Conservation (phyloP, 2,888 invertebrate species). For the Drosophila nigritarsus region DNA sequence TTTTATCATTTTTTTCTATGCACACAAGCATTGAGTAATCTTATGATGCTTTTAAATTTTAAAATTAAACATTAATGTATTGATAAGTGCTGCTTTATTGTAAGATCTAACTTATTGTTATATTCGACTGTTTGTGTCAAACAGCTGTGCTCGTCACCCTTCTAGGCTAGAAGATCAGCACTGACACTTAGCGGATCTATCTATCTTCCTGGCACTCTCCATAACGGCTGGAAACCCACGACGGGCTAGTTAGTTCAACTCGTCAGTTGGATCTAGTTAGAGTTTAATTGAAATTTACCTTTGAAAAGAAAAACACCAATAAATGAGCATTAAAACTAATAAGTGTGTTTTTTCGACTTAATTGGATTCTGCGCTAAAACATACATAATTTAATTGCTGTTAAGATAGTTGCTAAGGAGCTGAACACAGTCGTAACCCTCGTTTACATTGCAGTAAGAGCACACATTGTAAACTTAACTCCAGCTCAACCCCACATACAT, state of each 20-base stretch:
- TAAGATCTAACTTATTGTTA: not conserved
- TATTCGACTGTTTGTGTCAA: not conserved
- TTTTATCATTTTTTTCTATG: not conserved
- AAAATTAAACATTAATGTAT: no score
- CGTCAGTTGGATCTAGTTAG: not conserved
- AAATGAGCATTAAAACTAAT: not conserved
- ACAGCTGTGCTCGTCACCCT: not conserved
- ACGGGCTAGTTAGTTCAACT: not conserved
- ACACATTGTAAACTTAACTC: constrained; percentile 2
- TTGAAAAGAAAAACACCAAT: not conserved
- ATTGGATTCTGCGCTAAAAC: not conserved
- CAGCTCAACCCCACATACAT: constrained; percentile 2
- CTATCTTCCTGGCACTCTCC: no score
- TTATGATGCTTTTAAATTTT: no score
- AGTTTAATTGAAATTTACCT: not conserved
- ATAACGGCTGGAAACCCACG: no score
- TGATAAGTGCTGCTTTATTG: not conserved
- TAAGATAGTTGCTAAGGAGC: not conserved
- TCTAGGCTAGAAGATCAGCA: not conserved
- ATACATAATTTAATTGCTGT: not conserved
- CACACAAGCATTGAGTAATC: not conserved
- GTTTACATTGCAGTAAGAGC: not conserved
- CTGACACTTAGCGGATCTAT: not conserved
- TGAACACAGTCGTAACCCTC: not conserved
- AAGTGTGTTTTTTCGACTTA: not conserved